phyloP scores from a whole-genome alignment of 2,113 vertebrate genomes.

The Cavia porcellus region DNA sequence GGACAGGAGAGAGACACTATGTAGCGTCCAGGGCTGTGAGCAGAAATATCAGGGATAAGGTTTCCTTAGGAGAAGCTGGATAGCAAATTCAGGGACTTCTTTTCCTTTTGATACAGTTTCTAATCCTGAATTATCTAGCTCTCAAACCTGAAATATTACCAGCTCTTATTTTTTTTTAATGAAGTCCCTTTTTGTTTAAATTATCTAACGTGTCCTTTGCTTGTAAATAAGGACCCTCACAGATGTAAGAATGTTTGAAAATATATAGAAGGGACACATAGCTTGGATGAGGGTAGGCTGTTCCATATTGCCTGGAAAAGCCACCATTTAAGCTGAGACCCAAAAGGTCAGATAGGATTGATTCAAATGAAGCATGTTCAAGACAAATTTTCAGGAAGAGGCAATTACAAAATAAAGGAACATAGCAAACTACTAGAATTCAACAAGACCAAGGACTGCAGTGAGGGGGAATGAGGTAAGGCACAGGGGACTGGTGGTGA shows the following conservation, averaged over 20 bases:
- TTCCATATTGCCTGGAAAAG: background rate
- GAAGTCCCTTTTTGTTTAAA: constrained; percentile 9
- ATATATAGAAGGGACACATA: too few relatives aligned
- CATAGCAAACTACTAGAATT: background rate
- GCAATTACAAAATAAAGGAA: background rate
- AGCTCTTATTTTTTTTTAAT: background rate
- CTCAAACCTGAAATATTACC: background rate
- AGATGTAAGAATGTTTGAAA: background rate
- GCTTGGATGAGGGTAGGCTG: background rate
- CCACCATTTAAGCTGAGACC: background rate
- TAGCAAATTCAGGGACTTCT: background rate
- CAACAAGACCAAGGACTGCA: too few relatives aligned
- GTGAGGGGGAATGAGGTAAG: background rate
- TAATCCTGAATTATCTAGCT: background rate
- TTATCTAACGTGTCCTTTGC: background rate
- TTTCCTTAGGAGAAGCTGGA: background rate
- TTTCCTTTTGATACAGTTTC: background rate
- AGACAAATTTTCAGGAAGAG: background rate
- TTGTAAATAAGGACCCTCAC: background rate
- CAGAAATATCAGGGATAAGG: background rate
- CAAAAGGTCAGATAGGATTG: background rate
- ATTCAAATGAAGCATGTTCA: background rate
- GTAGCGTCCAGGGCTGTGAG: too few relatives aligned
- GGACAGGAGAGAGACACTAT: background rate
- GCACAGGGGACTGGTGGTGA: background rate